A percentile compares a stretch with the other conserved stretches of the same genome.
phyloP scores from a whole-genome alignment of 2,797 vertebrate genomes.

The Pseudochromis fuscus region DNA sequence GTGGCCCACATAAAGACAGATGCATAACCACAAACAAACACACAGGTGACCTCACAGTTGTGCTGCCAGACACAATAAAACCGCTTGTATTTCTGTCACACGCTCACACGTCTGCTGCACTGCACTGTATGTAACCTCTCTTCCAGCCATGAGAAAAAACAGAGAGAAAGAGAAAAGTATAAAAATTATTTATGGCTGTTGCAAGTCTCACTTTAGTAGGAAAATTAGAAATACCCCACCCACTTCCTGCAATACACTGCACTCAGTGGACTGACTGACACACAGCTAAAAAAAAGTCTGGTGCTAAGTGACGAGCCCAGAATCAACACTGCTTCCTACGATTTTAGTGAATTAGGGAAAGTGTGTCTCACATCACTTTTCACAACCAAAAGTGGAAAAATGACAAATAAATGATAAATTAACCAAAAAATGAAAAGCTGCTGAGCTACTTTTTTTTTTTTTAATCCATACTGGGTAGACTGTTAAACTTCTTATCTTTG shows the following conservation, averaged over 20 bases:
- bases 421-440: too few species aligned
- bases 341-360: not conserved
- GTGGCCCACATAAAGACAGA: not conserved
- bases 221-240: slow-evolving; percentile 32
- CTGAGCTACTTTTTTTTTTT: too few species aligned
- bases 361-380: not conserved
- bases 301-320: slow-evolving; percentile 30
- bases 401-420: too few species aligned
- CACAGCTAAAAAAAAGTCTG: slow-evolving; percentile 40
- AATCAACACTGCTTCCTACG: slow-evolving; percentile 24
- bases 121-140: not conserved
- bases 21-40: not conserved
- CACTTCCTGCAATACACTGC: slow-evolving; percentile 41
- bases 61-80: not conserved
- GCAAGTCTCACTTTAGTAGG: slow-evolving; percentile 25
- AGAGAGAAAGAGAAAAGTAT: not conserved
- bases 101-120: not conserved
- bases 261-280: slow-evolving; percentile 22
- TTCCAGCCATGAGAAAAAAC: not conserved
- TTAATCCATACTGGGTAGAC: slow-evolving; percentile 20
- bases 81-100: not conserved
- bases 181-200: slow-evolving; percentile 17
- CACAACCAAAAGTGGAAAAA: not conserved
- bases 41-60: not conserved
- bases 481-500: slow-evolving; percentile 52